phyloP scores from a whole-genome alignment of 2,113 vertebrate species.

The Phyllopteryx taeniolatus region DNA sequence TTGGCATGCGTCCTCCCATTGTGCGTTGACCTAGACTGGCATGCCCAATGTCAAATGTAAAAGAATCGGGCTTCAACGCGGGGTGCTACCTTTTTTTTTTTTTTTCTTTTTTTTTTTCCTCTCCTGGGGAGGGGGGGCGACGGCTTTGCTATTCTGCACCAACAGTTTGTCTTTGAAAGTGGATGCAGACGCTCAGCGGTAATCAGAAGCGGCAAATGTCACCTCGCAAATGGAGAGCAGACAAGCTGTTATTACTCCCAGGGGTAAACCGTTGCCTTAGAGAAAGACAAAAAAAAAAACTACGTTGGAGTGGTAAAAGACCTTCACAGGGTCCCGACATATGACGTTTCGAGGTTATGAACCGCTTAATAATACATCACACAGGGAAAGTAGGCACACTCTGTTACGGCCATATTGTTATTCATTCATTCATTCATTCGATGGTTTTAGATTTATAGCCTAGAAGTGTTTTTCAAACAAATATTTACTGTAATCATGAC shows the following conservation, averaged over 20 bases:
- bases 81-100: conserved; percentile 9
- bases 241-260: conserved; percentile 55
- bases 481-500: background rate
- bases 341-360: background rate
- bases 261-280: conserved; percentile 33
- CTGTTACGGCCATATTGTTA: background rate
- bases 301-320: background rate
- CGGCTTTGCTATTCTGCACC: conserved; percentile 25
- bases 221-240: conserved; percentile 32
- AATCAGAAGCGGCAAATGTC: conserved; percentile 49
- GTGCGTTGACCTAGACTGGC: background rate
- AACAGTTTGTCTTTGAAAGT: conserved; percentile 22
- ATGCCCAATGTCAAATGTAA: conserved; percentile 12
- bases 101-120: background rate
- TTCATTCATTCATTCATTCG: background rate
- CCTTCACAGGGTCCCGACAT: background rate
- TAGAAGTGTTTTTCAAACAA: background rate
- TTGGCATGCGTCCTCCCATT: background rate
- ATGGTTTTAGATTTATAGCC: background rate
- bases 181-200: conserved; percentile 27
- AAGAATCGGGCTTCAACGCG: conserved; percentile 17
- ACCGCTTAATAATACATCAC: background rate
- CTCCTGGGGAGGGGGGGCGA: background rate
- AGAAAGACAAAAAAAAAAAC: background rate
- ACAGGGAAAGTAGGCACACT: background rate